Evolutionary conservation across 2,888 invertebrate genomes (phyloP), one percentile per base, ranked within the genome.

Genomic region (Epirrhoe tristata): DNA sequence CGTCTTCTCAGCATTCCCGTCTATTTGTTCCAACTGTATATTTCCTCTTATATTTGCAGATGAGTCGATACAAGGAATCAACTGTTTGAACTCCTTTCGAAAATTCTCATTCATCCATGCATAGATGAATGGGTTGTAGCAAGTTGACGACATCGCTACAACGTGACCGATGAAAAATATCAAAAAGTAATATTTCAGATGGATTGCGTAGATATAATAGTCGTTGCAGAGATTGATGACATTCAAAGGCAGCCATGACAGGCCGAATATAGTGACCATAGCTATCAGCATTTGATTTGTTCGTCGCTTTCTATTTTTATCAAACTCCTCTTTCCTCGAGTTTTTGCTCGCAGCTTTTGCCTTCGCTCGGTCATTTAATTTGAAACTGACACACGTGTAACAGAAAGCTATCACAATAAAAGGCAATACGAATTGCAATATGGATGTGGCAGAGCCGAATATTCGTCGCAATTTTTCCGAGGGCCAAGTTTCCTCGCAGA

Each of bases 41-140:
- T 89, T 92, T 0, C 87, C 87, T 39, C 93, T 79, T 39, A 86
- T 64, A 59, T 88, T 88, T 1, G 79, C 82, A 0, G 94, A 93
- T 31, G 94, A 92, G 80, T 95, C 94, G 66, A 95, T 95, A 78
- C 95, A 95, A 6, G 95, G 95, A 74, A 96, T 90, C 65, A 97
- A 95, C 85, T 96, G 96, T 82, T 97, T 97, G 86, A 98, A 98
- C 86, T 98, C 98, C 85, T 98, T 98, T 57, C 98, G 95, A 82
- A 99, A 99, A 86, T 97, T 97, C 78, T 98, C 98, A 89, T 99
- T 99, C 93, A 99, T 96, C 98, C 98, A 99, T 24, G 98, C 98
- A 87, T 99, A 99, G 52, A 99, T 95, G 83, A 99, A 98, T 0
- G 98, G 98, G 87, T 99, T 99, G 94, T 99, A 99, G 86, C 98